Percentiles rank a stretch among this genome's conserved stretches.
phyloP scores from a whole-genome alignment of 1,140 invertebrate genomes.

The Acromyrmex echinatior region DNA sequence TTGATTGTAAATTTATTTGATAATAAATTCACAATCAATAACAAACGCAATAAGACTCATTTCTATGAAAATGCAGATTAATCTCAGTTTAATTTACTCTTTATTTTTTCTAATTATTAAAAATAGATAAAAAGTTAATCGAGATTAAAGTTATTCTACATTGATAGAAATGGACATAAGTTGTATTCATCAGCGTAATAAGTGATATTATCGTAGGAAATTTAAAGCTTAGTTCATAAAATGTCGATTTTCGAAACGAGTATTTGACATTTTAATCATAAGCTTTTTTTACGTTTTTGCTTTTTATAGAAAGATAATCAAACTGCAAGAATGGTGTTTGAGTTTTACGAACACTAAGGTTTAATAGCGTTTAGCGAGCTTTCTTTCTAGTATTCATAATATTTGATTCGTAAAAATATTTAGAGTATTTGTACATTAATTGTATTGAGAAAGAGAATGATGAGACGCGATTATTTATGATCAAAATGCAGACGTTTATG shows the following conservation, averaged over 20 bases:
- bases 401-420: constrained; percentile 30
- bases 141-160: too few relatives aligned
- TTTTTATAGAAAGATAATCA: constrained; percentile 39
- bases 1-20: constrained; percentile 12
- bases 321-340: constrained; percentile 1
- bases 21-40: constrained; percentile 23
- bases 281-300: not conserved
- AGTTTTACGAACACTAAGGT: not conserved
- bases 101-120: too few relatives aligned
- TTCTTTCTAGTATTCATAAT: not conserved
- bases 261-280: not conserved
- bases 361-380: not conserved
- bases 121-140: too few relatives aligned
- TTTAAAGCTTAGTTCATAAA: not conserved
- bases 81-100: too few relatives aligned
- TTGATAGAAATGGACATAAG: too few relatives aligned
- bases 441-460: not conserved
- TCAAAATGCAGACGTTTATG: not conserved
- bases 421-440: constrained; percentile 39
- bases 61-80: too few relatives aligned
- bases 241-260: not conserved
- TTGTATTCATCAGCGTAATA: not conserved
- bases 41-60: not conserved
- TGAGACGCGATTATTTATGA: not conserved
- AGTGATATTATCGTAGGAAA: not conserved